Conservation (phyloP, 2,888 invertebrate species). For the Synergus laeviventris region DNA sequence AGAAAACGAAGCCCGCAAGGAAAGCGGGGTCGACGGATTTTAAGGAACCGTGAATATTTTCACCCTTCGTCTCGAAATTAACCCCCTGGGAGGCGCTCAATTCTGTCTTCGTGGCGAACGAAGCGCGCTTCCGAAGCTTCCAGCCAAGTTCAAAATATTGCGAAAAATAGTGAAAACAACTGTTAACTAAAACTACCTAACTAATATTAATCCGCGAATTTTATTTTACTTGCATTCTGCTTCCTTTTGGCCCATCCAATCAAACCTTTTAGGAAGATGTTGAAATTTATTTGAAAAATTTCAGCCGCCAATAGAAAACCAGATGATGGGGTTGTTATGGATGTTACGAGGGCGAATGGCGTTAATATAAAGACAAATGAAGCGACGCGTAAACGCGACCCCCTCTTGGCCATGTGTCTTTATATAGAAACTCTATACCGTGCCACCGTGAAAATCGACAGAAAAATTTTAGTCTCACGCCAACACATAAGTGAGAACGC, state of each 20-base stretch:
- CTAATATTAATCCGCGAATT: no score
- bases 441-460: constrained; percentile 51
- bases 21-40: constrained; percentile 68
- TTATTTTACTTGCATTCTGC: no score
- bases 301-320: background rate
- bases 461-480: constrained; percentile 37
- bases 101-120: background rate
- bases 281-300: background rate
- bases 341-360: constrained; percentile 53
- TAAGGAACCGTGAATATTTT: constrained; percentile 75
- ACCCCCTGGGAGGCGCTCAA: constrained; percentile 66
- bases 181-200: no score
- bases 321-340: constrained; percentile 37
- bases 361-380: constrained; percentile 74
- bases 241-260: no score
- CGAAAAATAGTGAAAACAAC: no score
- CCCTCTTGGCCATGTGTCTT: constrained; percentile 57
- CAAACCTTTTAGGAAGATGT: background rate
- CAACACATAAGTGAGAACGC: background rate
- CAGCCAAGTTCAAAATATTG: background rate
- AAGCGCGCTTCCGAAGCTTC: constrained; percentile 31
- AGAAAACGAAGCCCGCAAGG: constrained; percentile 61
- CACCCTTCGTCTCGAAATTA: constrained; percentile 69
- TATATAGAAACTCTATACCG: constrained; percentile 59
- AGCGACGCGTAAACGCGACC: constrained; percentile 60